Base-by-base conservation (phyloP, 2,888 invertebrate genomes). In the Geotrupes spiniger region DNA sequence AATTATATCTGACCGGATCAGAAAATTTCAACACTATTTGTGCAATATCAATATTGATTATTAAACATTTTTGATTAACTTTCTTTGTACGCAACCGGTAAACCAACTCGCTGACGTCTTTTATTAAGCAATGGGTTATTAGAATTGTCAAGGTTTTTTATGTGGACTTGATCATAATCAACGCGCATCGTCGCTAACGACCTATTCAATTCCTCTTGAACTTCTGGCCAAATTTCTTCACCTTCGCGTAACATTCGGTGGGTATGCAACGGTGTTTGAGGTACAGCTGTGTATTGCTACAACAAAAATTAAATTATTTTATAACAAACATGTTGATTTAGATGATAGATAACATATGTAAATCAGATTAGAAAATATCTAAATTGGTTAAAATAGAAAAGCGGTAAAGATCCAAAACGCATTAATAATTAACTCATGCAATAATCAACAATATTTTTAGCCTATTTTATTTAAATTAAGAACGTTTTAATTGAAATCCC, bases 161-260 rank as follows among this genome's bases (percentile, higher is more conserved):
- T 89, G 74, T 91, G 91, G 50, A 92, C 86, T 77, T 91, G 89
- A 73, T 98, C 97, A 71, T 95, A 95, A 73, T 97, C 97, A 5
- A 99, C 97, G 43, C 98, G 79, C 98, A 99, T 98, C 41, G 96
- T 95, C 36, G 97, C 96, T 56, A 99, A 76, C 0, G 97, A 96
- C 56, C 95, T 84, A 1, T 93, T 97, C 97, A 99, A 97, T 76
- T 98, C 98, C 73, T 98, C 98, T 76, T 97, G 96, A 3, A 98
- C 94, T 66, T 98, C 97, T 1, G 90, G 89, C 98, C 98, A 99
- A 46, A 88, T 84, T 59, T 93, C 93, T 57, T 88, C 89, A 40
- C 92, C 90, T 72, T 98, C 97, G 21, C 88, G 84, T 14, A 99
- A 77, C 63, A 97, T 84, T 44, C 89, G 80, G 49, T 91, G 84